phyloP scores from a whole-genome alignment of 2,113 vertebrate genomes.

The Tragelaphus buxtoni region DNA sequence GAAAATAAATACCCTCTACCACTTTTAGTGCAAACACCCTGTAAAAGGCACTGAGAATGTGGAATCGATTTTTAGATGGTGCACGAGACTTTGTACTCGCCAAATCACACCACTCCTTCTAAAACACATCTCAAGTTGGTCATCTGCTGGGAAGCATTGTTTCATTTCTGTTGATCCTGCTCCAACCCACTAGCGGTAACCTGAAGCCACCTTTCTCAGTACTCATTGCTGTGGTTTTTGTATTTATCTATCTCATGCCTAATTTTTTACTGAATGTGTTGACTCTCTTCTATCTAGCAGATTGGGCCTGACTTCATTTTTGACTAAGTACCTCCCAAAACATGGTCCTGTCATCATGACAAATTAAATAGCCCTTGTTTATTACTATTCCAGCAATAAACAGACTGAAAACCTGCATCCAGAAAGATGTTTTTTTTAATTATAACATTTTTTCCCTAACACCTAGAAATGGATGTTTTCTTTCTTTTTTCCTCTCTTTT shows the following conservation, averaged over 20 bases:
- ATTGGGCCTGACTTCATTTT: neutral
- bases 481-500: neutral
- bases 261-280: neutral
- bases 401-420: neutral
- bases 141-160: neutral
- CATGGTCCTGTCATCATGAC: neutral
- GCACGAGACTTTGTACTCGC: neutral
- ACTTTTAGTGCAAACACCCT: slow-evolving; percentile 30
- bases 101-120: slow-evolving; percentile 20
- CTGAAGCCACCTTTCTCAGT: neutral
- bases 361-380: neutral
- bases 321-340: neutral
- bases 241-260: neutral
- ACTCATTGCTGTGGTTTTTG: neutral
- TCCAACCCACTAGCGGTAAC: neutral
- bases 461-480: neutral
- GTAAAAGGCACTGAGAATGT: slow-evolving; percentile 30
- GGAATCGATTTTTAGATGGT: slow-evolving; percentile 27
- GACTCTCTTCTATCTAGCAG: neutral
- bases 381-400: neutral
- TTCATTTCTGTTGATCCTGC: neutral
- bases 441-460: neutral
- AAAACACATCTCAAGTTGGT: neutral
- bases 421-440: neutral
- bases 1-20: slow-evolving; percentile 50